Percentiles rank a stretch among this genome's conserved stretches.
Conservation (phyloP, 2,797 vertebrate species). For the Siniperca obscura region DNA sequence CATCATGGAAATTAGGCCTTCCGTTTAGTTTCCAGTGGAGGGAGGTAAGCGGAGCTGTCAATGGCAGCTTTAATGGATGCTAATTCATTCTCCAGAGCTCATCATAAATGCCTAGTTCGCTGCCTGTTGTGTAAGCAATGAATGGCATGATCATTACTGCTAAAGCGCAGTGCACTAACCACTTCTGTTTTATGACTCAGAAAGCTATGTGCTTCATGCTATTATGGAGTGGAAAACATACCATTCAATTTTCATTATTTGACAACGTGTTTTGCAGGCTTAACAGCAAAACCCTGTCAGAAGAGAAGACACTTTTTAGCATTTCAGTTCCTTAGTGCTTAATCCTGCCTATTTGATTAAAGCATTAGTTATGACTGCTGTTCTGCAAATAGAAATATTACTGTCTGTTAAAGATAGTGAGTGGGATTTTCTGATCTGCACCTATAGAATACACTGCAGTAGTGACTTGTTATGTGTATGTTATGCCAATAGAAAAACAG, state of each 20-base stretch:
- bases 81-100: slow-evolving; percentile 76
- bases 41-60: slow-evolving; percentile 69
- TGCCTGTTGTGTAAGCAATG: slow-evolving; percentile 73
- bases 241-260: slow-evolving; percentile 67
- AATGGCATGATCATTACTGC: slow-evolving; percentile 70
- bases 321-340: slow-evolving; percentile 25
- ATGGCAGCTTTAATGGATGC: slow-evolving; percentile 74
- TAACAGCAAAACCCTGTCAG: slow-evolving; percentile 35
- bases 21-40: slow-evolving; percentile 64
- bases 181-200: slow-evolving; percentile 75
- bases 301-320: slow-evolving; percentile 29
- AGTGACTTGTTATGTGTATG: background rate
- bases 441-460: slow-evolving; percentile 1
- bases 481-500: background rate
- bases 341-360: slow-evolving; percentile 56
- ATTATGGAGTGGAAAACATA: slow-evolving; percentile 60
- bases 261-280: slow-evolving; percentile 57
- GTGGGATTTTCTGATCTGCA: slow-evolving; percentile 24
- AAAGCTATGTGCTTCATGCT: slow-evolving; percentile 54
- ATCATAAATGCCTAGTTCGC: slow-evolving; percentile 63
- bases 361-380: slow-evolving; percentile 35
- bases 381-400: slow-evolving; percentile 57
- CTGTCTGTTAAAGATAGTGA: slow-evolving; percentile 38
- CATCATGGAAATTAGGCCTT: slow-evolving; percentile 72
- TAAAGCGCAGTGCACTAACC: slow-evolving; percentile 61